Evolutionary conservation across 2,888 invertebrate genomes (phyloP).

Genomic region (Dorcus parallelipipedus): DNA sequence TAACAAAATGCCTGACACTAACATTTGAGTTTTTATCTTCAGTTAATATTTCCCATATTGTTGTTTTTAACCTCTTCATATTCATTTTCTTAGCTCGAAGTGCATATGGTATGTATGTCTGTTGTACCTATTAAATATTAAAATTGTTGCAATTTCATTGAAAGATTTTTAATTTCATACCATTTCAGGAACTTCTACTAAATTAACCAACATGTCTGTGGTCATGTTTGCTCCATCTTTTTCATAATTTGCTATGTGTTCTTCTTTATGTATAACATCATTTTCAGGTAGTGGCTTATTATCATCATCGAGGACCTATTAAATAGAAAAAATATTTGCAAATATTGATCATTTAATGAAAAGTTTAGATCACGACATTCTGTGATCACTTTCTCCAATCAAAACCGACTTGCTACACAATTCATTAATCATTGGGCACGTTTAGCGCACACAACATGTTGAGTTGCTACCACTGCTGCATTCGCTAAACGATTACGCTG

Average conservation of each 20-base stretch:
- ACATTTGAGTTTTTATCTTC: constrained; percentile 35
- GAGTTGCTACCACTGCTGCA: too few relatives aligned
- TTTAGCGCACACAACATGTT: too few relatives aligned
- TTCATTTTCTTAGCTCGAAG: constrained; percentile 82
- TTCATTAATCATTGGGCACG: too few relatives aligned
- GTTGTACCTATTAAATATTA: constrained; percentile 55
- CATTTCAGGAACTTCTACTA: constrained; percentile 7
- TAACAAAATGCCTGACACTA: too few relatives aligned
- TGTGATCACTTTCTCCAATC: too few relatives aligned
- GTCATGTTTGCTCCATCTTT: background rate
- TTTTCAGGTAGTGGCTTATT: background rate
- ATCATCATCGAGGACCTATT: background rate
- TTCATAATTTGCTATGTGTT: background rate
- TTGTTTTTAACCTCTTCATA: constrained; percentile 77
- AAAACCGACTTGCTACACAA: too few relatives aligned
- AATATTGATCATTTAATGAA: background rate
- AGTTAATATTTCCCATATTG: constrained; percentile 66
- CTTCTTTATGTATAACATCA: background rate
- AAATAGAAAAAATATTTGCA: background rate
- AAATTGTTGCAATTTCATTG: background rate
- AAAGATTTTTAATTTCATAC: background rate
- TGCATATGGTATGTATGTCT: constrained; percentile 75
- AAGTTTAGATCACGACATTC: too few relatives aligned
- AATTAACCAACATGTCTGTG: background rate
- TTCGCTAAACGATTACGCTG: too few relatives aligned